These are phyloP conservation scores for Acomys russatus DNA, from an alignment of 2,797 vertebrate species.

Conservation along the genomic window DNA sequence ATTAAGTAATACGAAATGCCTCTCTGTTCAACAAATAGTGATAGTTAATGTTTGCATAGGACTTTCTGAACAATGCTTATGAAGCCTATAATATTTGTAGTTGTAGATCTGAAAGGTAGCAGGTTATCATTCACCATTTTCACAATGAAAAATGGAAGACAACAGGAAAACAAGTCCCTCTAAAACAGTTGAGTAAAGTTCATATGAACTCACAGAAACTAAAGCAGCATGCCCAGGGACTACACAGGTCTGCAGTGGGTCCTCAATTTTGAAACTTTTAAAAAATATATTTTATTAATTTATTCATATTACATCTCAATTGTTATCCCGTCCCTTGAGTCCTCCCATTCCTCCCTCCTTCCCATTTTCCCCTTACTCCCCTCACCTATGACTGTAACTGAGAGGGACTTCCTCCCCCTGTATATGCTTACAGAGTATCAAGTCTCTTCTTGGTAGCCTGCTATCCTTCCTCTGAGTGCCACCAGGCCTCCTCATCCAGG, in stretches of 20 bases:
- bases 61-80: background rate
- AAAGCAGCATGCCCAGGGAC: background rate
- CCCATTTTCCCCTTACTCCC: too few species aligned
- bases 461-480: too few species aligned
- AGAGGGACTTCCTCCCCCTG: too few species aligned
- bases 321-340: too few species aligned
- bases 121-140: slow-evolving; percentile 33
- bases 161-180: background rate
- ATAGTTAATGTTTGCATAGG: background rate
- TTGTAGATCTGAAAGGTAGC: background rate
- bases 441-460: too few species aligned
- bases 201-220: background rate
- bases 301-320: too few species aligned
- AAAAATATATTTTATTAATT: too few species aligned
- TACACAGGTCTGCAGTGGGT: background rate
- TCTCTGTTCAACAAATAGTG: slow-evolving; percentile 4
- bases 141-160: background rate
- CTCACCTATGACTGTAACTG: too few species aligned
- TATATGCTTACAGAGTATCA: too few species aligned
- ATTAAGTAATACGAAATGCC: slow-evolving; percentile 27
- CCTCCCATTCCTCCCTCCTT: too few species aligned
- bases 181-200: background rate
- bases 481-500: too few species aligned
- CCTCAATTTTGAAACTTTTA: background rate
- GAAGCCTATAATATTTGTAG: background rate